Percentiles rank a stretch among this genome's conserved stretches.
Conservation (phyloP, 1,140 invertebrate species). For the Papilio polytes region DNA sequence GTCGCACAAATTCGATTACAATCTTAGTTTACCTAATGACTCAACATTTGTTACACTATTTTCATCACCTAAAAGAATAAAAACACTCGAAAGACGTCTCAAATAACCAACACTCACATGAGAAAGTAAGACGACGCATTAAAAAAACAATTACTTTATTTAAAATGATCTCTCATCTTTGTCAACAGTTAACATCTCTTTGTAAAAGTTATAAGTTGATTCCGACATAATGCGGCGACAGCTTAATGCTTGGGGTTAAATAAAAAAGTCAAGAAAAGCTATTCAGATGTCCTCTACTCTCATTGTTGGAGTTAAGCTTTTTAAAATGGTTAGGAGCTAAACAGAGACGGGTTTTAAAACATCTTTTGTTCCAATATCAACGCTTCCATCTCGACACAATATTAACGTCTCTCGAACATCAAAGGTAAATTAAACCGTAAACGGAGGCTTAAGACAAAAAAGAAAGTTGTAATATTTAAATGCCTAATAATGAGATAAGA, state of each 20-base stretch:
- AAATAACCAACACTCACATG: background rate
- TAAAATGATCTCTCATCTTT: constrained; percentile 64
- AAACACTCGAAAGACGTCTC: background rate
- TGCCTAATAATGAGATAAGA: background rate
- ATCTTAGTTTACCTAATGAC: too few species aligned
- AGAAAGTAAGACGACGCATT: constrained; percentile 2
- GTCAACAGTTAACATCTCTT: constrained; percentile 62
- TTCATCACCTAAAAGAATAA: too few species aligned
- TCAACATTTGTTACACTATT: too few species aligned
- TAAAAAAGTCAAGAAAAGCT: constrained; percentile 55
- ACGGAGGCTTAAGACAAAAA: background rate
- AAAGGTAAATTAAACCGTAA: background rate
- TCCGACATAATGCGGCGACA: constrained; percentile 47
- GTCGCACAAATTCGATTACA: too few species aligned
- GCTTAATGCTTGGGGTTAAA: constrained; percentile 56
- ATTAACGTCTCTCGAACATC: background rate
- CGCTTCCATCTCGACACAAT: constrained; percentile 1
- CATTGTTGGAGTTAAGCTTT: constrained; percentile 48
- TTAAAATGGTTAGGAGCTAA: constrained; percentile 47
- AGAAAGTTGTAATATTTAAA: background rate
- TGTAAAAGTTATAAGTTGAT: constrained; percentile 42
- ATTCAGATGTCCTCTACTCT: constrained; percentile 58
- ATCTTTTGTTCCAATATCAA: constrained; percentile 46
- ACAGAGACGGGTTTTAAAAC: constrained; percentile 47
- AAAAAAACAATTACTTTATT: constrained; percentile 67